Conservation (phyloP, 1,140 invertebrate species). For the Hylyphantes graminicola region DNA sequence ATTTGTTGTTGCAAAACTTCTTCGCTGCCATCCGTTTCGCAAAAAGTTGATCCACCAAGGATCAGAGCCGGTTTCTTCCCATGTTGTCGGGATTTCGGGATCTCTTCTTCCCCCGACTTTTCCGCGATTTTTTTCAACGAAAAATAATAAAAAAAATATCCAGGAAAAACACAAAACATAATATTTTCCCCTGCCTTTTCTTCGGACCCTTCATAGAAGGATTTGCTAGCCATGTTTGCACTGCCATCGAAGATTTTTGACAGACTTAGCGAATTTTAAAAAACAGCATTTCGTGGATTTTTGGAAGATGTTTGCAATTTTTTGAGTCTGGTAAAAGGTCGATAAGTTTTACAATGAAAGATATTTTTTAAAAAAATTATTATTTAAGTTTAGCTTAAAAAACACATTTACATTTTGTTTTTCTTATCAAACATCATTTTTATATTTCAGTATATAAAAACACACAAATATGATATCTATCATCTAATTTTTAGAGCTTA, state of each 20-base stretch:
- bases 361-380: no score
- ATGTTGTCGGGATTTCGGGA: constrained; percentile 15
- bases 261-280: no score
- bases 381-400: no score
- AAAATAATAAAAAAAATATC: background rate
- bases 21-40: constrained; percentile 6
- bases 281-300: no score
- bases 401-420: no score
- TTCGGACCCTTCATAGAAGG: background rate
- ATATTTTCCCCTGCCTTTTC: constrained; percentile 5
- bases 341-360: no score
- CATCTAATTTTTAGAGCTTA: no score
- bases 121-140: background rate
- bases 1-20: constrained; percentile 15
- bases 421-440: no score
- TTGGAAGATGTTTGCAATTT: no score
- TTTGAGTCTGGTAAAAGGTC: no score
- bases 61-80: constrained; percentile 15
- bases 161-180: constrained; percentile 19
- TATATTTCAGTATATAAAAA: no score
- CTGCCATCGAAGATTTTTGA: background rate
- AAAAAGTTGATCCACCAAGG: constrained; percentile 26
- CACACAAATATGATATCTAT: no score
- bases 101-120: background rate
- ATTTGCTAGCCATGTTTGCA: constrained; percentile 16